Base-by-base conservation (phyloP, 2,888 invertebrate species). In the Aelia acuminata region DNA sequence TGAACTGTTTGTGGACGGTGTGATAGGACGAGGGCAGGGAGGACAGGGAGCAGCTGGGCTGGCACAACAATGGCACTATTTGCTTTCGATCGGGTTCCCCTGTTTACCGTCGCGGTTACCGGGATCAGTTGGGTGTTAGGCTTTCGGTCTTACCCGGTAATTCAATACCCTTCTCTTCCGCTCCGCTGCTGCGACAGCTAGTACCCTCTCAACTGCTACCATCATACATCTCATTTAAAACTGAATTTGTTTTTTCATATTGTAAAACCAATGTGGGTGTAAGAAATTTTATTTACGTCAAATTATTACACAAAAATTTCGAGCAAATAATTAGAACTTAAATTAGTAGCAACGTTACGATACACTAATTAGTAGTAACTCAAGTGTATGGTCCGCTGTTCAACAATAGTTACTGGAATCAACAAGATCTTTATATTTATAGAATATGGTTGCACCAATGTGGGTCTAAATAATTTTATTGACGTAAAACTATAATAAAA, bases 61-160 rank as follows among this genome's bases (percentile, higher is more conserved):
- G 5, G 63, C 63, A 35, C 63, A 31, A 70, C 63, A 70, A 70
- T 70, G 20, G 31, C 31, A 35, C 15, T 70, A 70, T 70, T 70
- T 70, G 63, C 63, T 70, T 70, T 70, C 31, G 63, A 70, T 70
- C 63, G 22, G 22, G 63, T 70, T 70, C 63, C 63, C 63, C 63
- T 70, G 63, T 70, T 70, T 70, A 35, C 63, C 31, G 31, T 20
- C 31, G 35, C 7, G 63, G 63, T 70, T 70, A 70, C 63, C 35
- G 63, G 63, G 63, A 70, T 70, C 63, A 70, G 63, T 70, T 20
- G 63, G 63, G 31, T 35, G 63, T 70, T 70, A 20, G 63, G 63
- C 35, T 70, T 31, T 31, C 63, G 63, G 31, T 70, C 63, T 70
- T 70, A 70, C 1, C 31, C 63, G 31, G 63, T 70, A 70, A 70